A percentile compares a stretch with the other conserved stretches of the same genome.
These are phyloP conservation scores for Cyanoramphus novaezelandiae DNA, from an alignment of 2,113 vertebrate species.

Conservation along the genomic window DNA sequence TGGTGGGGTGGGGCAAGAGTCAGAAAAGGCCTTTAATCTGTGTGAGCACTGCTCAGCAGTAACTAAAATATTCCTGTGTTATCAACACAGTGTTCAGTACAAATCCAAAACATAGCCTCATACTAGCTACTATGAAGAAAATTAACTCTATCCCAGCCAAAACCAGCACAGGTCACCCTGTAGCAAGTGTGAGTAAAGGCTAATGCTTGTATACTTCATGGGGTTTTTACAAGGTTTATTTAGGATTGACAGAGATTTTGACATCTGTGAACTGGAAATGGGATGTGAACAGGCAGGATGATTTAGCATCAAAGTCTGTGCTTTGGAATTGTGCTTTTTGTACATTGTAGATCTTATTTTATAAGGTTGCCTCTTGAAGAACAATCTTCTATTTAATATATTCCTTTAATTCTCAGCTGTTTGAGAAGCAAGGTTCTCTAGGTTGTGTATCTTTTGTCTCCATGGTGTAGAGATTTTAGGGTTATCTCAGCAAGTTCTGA, in stretches of 20 bases:
- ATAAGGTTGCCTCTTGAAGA: background rate
- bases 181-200: background rate
- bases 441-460: background rate
- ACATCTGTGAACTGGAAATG: background rate
- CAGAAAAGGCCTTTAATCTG: background rate
- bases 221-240: background rate
- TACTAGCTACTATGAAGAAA: background rate
- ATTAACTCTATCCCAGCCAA: background rate
- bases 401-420: background rate
- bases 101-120: background rate
- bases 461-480: background rate
- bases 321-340: background rate
- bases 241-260: background rate
- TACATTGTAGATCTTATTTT: background rate
- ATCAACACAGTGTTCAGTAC: background rate
- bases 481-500: background rate
- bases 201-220: background rate
- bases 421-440: background rate
- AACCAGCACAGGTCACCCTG: background rate
- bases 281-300: background rate
- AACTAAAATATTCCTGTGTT: background rate
- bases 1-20: background rate
- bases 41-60: background rate
- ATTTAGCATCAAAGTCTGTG: background rate
- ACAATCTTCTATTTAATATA: background rate